phyloP scores from a whole-genome alignment of 2,888 invertebrate genomes.

The Trissolcus japonicus region DNA sequence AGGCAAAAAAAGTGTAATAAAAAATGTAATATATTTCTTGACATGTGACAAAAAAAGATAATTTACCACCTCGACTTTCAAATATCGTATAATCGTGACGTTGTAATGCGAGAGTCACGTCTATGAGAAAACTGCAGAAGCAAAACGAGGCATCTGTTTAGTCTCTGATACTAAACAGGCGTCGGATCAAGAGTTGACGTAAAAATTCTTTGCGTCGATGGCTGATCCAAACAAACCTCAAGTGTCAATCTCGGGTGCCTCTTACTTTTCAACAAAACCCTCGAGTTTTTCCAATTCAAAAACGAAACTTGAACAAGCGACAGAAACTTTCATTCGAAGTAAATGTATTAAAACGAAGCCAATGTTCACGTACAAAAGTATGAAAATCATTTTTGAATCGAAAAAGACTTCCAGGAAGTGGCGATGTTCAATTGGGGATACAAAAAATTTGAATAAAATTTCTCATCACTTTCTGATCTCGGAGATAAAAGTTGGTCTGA shows the following conservation, averaged over 20 bases:
- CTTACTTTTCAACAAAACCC: not conserved
- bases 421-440: too few relatives aligned
- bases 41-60: conserved; percentile 22
- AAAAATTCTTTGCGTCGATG: conserved; percentile 39
- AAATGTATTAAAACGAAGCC: too few relatives aligned
- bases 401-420: too few relatives aligned
- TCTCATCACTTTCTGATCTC: too few relatives aligned
- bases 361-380: too few relatives aligned
- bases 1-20: conserved; percentile 1
- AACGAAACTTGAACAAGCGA: too few relatives aligned
- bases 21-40: conserved; percentile 2
- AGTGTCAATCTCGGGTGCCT: not conserved
- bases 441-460: too few relatives aligned
- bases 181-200: conserved; percentile 24
- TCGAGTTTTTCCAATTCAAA: not conserved
- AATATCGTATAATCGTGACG: conserved; percentile 12
- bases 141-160: conserved; percentile 50
- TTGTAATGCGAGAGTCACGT: conserved; percentile 7
- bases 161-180: conserved; percentile 50
- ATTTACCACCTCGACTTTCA: conserved; percentile 32
- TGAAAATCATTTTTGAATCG: too few relatives aligned
- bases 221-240: conserved; percentile 13
- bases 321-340: too few relatives aligned
- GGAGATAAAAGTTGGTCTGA: too few relatives aligned
- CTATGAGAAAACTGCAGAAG: conserved; percentile 59